phyloP scores from a whole-genome alignment of 2,113 vertebrate genomes.

The Calidris pygmaea region DNA sequence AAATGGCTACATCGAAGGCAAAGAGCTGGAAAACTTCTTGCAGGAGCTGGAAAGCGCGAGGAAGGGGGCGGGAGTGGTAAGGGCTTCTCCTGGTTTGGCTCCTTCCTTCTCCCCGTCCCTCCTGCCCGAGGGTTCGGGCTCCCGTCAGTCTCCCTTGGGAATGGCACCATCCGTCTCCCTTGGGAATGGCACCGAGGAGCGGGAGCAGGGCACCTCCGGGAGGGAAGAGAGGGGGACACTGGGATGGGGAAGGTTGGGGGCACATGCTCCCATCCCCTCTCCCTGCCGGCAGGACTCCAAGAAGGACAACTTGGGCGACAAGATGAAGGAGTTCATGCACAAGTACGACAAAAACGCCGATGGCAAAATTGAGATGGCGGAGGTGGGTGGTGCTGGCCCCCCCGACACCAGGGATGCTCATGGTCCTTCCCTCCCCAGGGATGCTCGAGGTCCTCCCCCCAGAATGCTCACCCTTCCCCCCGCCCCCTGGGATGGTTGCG shows the following conservation, averaged over 20 bases:
- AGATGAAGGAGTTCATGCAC: conserved; percentile 97
- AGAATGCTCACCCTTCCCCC: not conserved
- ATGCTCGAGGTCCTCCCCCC: no score
- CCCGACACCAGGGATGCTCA: fast-evolving
- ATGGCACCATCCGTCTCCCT: not conserved
- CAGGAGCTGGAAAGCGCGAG: conserved; percentile 90
- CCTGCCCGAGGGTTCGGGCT: not conserved
- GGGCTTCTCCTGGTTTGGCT: conserved; percentile 19
- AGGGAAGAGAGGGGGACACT: not conserved
- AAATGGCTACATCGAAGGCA: conserved; percentile 97
- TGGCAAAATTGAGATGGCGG: conserved; percentile 95
- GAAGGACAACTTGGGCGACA: conserved; percentile 86
- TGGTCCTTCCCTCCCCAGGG: no score
- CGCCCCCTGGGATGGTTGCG: no score
- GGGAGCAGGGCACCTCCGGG: not conserved
- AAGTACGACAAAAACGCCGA: conserved; percentile 97
- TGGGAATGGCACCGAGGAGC: not conserved
- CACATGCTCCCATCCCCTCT: not conserved
- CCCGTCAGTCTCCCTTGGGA: not conserved
- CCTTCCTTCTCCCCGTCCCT: not conserved
- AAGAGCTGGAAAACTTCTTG: conserved; percentile 97
- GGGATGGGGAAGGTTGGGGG: fast-evolving
- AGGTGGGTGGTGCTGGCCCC: conserved; percentile 76
- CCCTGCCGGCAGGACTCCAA: conserved; percentile 77
- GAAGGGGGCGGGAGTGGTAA: conserved; percentile 92